Percentiles rank a stretch among this genome's conserved stretches.
Evolutionary conservation across 2,888 invertebrate genomes (phyloP).

Genomic region (Scaptomyza cyrtandrae): DNA sequence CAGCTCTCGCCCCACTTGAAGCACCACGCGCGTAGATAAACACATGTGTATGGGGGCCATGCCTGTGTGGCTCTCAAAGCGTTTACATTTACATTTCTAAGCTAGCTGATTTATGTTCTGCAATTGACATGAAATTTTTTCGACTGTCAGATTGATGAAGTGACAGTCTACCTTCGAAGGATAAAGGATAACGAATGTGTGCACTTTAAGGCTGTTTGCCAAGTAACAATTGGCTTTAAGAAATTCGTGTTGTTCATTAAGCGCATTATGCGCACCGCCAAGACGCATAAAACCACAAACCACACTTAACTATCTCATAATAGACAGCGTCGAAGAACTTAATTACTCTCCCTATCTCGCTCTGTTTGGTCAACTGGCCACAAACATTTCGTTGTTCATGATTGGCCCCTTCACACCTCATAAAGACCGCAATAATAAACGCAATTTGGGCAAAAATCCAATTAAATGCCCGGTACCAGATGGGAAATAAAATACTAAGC

Average conservation of each 20-base stretch:
- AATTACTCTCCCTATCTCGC: constrained; percentile 56
- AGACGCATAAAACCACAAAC: constrained; percentile 18
- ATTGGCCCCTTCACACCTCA: constrained; percentile 77
- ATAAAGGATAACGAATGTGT: not conserved
- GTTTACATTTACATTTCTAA: constrained; percentile 60
- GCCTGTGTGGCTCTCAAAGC: constrained; percentile 47
- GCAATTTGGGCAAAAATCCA: constrained; percentile 79
- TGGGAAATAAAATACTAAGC: constrained; percentile 42
- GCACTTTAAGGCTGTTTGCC: constrained; percentile 28
- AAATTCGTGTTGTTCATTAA: constrained; percentile 11
- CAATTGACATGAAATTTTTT: constrained; percentile 74
- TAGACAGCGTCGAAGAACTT: constrained; percentile 57
- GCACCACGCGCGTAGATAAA: constrained; percentile 22
- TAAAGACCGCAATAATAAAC: constrained; percentile 76
- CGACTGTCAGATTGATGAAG: constrained; percentile 62
- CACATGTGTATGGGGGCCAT: constrained; percentile 44
- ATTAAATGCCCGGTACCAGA: constrained; percentile 65
- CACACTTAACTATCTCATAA: not conserved
- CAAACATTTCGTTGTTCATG: constrained; percentile 32
- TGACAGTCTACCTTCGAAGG: constrained; percentile 42
- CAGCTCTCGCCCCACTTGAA: constrained; percentile 13
- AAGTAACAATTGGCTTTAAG: constrained; percentile 32
- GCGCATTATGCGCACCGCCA: constrained; percentile 19
- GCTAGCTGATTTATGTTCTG: constrained; percentile 65
- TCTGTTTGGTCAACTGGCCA: constrained; percentile 40